Percentiles rank a stretch among this genome's conserved stretches.
phyloP scores from a whole-genome alignment of 2,797 vertebrate genomes.

The Nannoperca obscura region DNA sequence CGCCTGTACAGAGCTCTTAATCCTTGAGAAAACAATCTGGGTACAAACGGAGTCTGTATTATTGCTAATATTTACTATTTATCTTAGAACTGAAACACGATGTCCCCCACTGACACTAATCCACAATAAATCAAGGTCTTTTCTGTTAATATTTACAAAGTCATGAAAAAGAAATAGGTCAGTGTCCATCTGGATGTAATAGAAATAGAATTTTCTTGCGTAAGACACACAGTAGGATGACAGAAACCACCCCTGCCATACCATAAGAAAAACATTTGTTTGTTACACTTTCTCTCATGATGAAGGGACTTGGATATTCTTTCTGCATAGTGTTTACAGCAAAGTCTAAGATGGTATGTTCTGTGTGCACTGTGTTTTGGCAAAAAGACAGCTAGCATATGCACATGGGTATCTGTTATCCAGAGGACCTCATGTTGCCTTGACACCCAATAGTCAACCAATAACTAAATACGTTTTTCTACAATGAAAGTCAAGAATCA shows the following conservation, averaged over 20 bases:
- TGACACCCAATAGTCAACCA: slow-evolving; percentile 12
- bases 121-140: slow-evolving; percentile 71
- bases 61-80: slow-evolving; percentile 66
- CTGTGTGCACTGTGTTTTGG: background rate
- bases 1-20: slow-evolving; percentile 45
- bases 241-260: slow-evolving; percentile 44
- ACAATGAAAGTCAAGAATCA: background rate
- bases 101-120: slow-evolving; percentile 66
- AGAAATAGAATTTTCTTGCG: slow-evolving; percentile 36
- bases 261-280: slow-evolving; percentile 44
- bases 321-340: slow-evolving; percentile 45
- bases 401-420: slow-evolving; percentile 19
- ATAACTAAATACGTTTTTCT: slow-evolving; percentile 10
- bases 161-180: slow-evolving; percentile 45
- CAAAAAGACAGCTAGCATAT: slow-evolving; percentile 1
- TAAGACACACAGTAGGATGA: slow-evolving; percentile 46
- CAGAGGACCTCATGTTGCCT: background rate
- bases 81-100: slow-evolving; percentile 45
- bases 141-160: slow-evolving; percentile 69
- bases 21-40: slow-evolving; percentile 59
- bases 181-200: slow-evolving; percentile 72
- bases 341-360: slow-evolving; percentile 20
- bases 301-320: slow-evolving; percentile 32
- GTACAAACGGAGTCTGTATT: slow-evolving; percentile 45
- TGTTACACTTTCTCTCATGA: slow-evolving; percentile 52